Percentiles rank a stretch among this genome's conserved stretches.
Conservation (phyloP, 2,888 invertebrate genomes). For the Pachycephus smyrnensis region DNA sequence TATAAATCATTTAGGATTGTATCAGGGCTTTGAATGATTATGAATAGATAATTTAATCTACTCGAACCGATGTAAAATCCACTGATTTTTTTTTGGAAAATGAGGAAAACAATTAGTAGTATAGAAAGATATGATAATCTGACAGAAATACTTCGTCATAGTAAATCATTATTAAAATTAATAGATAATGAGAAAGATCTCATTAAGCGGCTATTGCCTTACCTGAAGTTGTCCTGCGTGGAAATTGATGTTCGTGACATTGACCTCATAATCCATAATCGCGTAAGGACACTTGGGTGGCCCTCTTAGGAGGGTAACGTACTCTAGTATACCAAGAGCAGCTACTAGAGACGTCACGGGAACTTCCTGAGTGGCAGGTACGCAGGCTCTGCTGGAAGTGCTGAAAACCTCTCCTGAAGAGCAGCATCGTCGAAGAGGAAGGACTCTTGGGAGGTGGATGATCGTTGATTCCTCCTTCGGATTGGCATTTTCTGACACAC, state of each 20-base stretch:
- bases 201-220: not conserved
- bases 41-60: too few species aligned
- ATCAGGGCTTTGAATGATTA: too few species aligned
- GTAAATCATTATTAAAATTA: not conserved
- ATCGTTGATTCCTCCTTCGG: not conserved
- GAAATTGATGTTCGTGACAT: constrained; percentile 12
- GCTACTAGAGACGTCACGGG: constrained; percentile 9
- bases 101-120: too few species aligned
- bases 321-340: not conserved
- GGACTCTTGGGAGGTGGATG: not conserved
- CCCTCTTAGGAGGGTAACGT: constrained; percentile 21
- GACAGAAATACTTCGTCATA: not conserved
- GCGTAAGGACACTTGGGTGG: constrained; percentile 35
- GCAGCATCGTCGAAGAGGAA: constrained; percentile 35
- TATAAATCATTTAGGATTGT: too few species aligned
- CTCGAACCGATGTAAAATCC: too few species aligned
- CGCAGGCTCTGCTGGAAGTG: constrained; percentile 17
- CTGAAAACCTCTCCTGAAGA: constrained; percentile 34
- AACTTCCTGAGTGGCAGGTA: constrained; percentile 4
- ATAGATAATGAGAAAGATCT: not conserved
- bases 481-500: not conserved
- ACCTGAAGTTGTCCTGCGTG: constrained; percentile 10
- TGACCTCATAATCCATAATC: constrained; percentile 43
- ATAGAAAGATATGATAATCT: not conserved
- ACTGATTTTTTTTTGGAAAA: too few species aligned